Evolutionary conservation across 2,797 vertebrate genomes (phyloP), one percentile per base, ranked within the genome.

Genomic region (Saxicola maurus): DNA sequence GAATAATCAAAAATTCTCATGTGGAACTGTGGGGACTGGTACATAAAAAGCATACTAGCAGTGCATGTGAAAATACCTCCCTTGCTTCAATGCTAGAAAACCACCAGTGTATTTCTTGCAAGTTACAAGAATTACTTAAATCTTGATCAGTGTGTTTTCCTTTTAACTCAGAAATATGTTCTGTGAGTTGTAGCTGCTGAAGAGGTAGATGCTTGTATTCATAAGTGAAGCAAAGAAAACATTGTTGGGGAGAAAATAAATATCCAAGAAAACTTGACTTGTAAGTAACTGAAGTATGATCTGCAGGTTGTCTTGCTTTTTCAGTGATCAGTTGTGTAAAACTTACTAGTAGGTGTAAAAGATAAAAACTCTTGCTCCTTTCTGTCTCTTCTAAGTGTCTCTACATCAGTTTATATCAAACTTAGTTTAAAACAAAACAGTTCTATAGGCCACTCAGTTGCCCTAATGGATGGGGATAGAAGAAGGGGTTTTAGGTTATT

Each of bases 191-290:
- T 33, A 80, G 57, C 17, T 72, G 40, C 57, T 74, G 38, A 67
- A 78, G 60, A 55, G 35, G 4, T 30, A 59, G 13, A 9, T 82
- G 28, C 18, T 72, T 82, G 6, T 61, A 23, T 82, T 82, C 17
- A 0, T 69, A 46, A 65, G 4, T 78, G 59, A 90, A 81, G 27
- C 17, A 80, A 64, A 79, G 27, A 62, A 74, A 62, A 49, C 33
- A 8, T 38, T n/a, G 21, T 3, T 3, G 3, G 6, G 6, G 4
- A 13, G 27, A 7, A 13, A 19, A 25, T 4, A 6, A 16, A 15
- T 37, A 31, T 21, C 33, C 13, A 43, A 7, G 46, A 75, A 68
- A 25, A 53, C 5, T 18, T 66, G n/a, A 4, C 9, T 55, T 76
- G 31, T 18, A 65, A 51, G 40, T 62, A 45, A 19, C 4, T 79